phyloP scores from a whole-genome alignment of 2,888 invertebrate species.

The Harpalus rufipes region DNA sequence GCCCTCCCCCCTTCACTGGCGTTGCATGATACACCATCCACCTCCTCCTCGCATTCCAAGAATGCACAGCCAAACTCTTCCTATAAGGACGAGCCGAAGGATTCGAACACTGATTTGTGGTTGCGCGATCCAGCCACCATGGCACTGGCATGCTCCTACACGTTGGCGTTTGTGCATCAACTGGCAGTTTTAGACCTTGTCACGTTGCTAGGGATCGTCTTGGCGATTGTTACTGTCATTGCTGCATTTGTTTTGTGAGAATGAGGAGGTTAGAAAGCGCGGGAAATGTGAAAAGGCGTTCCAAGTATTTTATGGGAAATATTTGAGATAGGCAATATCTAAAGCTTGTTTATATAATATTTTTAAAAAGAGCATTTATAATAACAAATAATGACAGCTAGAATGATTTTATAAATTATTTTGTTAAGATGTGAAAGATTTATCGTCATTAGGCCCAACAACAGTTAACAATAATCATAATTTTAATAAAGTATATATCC shows the following conservation, averaged over 20 bases:
- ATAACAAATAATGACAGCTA: too few species aligned
- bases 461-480: too few species aligned
- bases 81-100: constrained; percentile 36
- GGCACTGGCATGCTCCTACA: constrained; percentile 88
- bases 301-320: background rate
- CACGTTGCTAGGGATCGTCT: constrained; percentile 86
- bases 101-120: constrained; percentile 77
- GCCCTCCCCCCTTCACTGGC: background rate
- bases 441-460: too few species aligned
- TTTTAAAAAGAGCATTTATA: too few species aligned
- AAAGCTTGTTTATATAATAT: too few species aligned
- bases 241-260: constrained; percentile 82
- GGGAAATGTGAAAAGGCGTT: background rate
- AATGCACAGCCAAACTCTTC: background rate
- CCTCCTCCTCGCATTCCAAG: constrained; percentile 35
- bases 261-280: background rate
- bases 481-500: too few species aligned
- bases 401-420: too few species aligned
- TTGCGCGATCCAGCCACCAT: constrained; percentile 82
- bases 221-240: constrained; percentile 86
- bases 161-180: constrained; percentile 85
- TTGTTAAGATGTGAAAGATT: too few species aligned
- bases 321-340: too few species aligned
- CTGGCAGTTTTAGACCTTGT: constrained; percentile 86
- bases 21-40: constrained; percentile 49